Evolutionary conservation across 2,888 invertebrate species (phyloP).

Genomic region (Drosophila parthenogenetica): DNA sequence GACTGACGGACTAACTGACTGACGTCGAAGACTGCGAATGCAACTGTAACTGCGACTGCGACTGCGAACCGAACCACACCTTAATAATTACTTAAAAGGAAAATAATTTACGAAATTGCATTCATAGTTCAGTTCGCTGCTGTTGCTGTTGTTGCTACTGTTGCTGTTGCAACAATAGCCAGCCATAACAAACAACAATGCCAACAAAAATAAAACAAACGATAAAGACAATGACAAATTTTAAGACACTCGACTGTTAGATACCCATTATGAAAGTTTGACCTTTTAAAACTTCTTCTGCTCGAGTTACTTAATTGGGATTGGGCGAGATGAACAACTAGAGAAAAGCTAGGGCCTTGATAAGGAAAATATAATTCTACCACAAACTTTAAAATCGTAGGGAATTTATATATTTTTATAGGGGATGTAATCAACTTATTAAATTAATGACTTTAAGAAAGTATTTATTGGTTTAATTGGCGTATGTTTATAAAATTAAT

Average conservation of each 20-base stretch:
- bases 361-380: no score
- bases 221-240: conserved; percentile 3
- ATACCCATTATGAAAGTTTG: neutral
- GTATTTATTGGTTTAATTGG: no score
- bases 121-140: conserved; percentile 81
- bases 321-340: no score
- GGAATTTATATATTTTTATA: no score
- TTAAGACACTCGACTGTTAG: neutral
- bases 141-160: conserved; percentile 13
- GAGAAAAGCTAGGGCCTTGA: no score
- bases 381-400: no score
- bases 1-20: conserved; percentile 15
- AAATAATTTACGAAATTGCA: conserved; percentile 85
- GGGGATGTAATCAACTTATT: no score
- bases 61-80: conserved; percentile 82
- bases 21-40: conserved; percentile 35
- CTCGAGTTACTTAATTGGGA: neutral
- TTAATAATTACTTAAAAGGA: conserved; percentile 85
- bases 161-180: conserved; percentile 74
- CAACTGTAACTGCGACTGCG: conserved; percentile 25
- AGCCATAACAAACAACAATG: conserved; percentile 71
- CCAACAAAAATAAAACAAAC: conserved; percentile 44
- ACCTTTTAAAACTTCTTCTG: neutral
- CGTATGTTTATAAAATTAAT: no score
- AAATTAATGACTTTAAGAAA: no score